These are phyloP conservation scores for Cochlearius cochlearius DNA, from an alignment of 2,113 vertebrate genomes.

Conservation along the genomic window DNA sequence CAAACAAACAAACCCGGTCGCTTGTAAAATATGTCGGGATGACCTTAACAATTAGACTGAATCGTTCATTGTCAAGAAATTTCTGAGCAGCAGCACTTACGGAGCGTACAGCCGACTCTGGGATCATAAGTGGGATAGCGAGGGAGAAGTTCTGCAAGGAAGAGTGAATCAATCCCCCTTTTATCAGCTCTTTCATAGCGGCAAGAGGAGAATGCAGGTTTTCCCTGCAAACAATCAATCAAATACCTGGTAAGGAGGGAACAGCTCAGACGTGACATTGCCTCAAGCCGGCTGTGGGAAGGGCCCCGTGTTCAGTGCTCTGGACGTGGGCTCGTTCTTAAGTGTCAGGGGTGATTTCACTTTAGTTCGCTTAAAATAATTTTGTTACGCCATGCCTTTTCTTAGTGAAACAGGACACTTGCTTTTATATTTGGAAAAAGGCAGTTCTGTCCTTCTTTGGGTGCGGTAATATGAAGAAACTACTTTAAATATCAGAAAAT, in stretches of 20 bases:
- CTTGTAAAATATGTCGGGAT: neutral
- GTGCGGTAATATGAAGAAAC: neutral
- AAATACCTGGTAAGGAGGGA: rapidly evolving
- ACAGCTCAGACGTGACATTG: rapidly evolving
- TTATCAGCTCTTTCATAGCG: rapidly evolving
- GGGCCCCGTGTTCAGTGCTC: neutral
- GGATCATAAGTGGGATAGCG: neutral
- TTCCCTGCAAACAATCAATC: rapidly evolving
- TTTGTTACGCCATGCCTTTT: rapidly evolving
- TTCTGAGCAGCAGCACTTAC: neutral
- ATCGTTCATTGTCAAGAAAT: neutral
- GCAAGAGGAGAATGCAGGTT: neutral
- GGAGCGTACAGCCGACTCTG: neutral
- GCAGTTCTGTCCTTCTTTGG: neutral
- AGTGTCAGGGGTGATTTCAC: rapidly evolving
- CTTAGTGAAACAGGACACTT: neutral
- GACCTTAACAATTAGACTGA: neutral
- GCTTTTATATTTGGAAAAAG: neutral
- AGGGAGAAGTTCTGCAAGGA: neutral
- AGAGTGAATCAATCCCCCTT: neutral
- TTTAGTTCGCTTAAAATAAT: neutral
- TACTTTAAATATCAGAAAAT: neutral
- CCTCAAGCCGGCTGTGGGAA: neutral
- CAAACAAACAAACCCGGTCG: neutral
- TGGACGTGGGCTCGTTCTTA: rapidly evolving